phyloP scores from a whole-genome alignment of 2,797 vertebrate species.

The Micromesistius poutassou region DNA sequence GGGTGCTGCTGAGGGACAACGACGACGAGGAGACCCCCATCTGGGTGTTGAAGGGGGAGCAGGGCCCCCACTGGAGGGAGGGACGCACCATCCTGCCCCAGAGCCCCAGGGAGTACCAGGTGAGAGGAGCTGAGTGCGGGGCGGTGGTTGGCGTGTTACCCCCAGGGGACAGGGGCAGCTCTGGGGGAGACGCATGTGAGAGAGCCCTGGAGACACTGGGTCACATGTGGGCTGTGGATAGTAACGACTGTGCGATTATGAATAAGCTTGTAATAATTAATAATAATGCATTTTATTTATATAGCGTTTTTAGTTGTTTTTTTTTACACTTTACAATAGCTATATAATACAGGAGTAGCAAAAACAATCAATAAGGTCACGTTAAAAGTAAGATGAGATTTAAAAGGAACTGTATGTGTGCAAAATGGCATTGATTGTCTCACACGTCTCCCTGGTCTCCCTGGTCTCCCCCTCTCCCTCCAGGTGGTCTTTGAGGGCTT shows the following conservation, averaged over 20 bases:
- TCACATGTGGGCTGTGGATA: background rate
- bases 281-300: too few species aligned
- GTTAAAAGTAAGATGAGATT: too few species aligned
- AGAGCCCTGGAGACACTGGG: background rate
- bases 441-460: background rate
- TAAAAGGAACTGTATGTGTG: too few species aligned
- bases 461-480: background rate
- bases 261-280: too few species aligned
- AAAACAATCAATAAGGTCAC: too few species aligned
- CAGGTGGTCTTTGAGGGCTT: slow-evolving; percentile 94
- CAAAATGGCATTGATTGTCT: background rate
- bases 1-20: slow-evolving; percentile 81
- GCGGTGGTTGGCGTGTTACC: too few species aligned
- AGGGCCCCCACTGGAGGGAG: slow-evolving; percentile 87
- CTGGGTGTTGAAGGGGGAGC: slow-evolving; percentile 87
- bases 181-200: background rate
- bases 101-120: slow-evolving; percentile 89
- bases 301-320: too few species aligned
- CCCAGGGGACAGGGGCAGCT: background rate
- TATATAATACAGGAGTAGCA: too few species aligned
- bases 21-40: slow-evolving; percentile 85
- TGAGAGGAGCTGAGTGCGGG: slow-evolving; percentile 37
- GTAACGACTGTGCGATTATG: too few species aligned
- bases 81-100: slow-evolving; percentile 90
- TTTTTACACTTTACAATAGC: too few species aligned